Evolutionary conservation across 2,113 vertebrate species (phyloP).

Genomic region (Rhea americana): DNA sequence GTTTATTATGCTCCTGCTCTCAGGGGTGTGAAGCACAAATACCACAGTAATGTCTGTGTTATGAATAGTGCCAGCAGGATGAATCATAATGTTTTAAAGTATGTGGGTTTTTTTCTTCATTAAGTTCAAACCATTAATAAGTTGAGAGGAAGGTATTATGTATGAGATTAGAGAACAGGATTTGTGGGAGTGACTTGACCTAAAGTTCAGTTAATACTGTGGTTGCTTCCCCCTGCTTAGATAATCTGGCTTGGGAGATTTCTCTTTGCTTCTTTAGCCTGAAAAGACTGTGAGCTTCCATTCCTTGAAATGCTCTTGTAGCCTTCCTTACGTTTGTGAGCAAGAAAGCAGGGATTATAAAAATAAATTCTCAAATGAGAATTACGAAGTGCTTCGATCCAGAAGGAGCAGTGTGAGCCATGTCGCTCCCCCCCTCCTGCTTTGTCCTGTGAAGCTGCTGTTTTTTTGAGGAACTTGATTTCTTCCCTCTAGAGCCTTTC

Average conservation of each 20-base stretch:
- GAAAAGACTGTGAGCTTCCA: not conserved
- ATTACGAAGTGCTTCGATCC: not conserved
- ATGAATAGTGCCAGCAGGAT: not conserved
- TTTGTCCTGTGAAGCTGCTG: not conserved
- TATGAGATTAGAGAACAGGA: conserved; percentile 22
- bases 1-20: not conserved
- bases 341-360: not conserved
- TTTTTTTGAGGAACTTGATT: not conserved
- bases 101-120: fast-evolving
- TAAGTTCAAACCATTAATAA: not conserved
- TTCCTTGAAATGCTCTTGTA: not conserved
- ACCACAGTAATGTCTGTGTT: not conserved
- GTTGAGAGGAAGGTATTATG: not conserved
- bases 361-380: not conserved
- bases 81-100: not conserved
- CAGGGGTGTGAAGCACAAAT: not conserved
- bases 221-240: not conserved
- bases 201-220: conserved; percentile 31
- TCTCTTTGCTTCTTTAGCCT: conserved; percentile 16
- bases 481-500: not conserved
- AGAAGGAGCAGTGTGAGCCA: not conserved
- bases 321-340: not conserved
- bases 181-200: conserved; percentile 40
- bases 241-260: conserved; percentile 34
- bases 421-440: not conserved